phyloP scores from a whole-genome alignment of 2,113 vertebrate genomes.

The Dipodomys merriami region DNA sequence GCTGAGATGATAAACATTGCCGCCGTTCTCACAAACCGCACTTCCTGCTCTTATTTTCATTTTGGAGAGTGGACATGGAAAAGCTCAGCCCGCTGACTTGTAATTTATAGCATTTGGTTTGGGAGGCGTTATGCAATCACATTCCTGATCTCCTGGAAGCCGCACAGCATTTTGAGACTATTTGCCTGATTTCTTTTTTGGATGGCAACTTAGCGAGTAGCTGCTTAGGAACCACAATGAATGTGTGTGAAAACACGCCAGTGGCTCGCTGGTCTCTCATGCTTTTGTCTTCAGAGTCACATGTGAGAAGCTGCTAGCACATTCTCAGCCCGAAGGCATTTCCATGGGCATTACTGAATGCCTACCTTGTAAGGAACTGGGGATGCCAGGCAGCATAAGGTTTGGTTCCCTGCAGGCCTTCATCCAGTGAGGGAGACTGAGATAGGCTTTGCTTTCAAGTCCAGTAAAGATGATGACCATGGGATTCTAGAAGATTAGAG shows the following conservation, averaged over 20 bases:
- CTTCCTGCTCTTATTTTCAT: conserved; percentile 65
- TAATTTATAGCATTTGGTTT: conserved; percentile 43
- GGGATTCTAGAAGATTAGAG: background rate
- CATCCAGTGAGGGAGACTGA: fast-evolving
- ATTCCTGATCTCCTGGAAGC: conserved; percentile 55
- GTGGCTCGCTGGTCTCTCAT: background rate
- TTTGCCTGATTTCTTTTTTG: conserved; percentile 51
- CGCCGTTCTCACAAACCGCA: background rate
- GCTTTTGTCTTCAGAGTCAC: background rate
- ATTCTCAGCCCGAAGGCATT: background rate
- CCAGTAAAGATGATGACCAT: background rate
- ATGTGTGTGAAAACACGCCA: background rate
- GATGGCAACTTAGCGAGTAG: conserved; percentile 9
- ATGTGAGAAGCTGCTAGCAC: background rate
- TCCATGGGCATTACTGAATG: background rate
- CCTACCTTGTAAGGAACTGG: background rate
- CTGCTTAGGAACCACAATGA: background rate
- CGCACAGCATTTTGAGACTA: background rate
- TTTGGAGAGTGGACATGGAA: conserved; percentile 45
- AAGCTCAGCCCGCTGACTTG: conserved; percentile 18
- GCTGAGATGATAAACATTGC: conserved; percentile 11
- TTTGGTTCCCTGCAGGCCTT: background rate
- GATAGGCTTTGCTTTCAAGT: background rate
- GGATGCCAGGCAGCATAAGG: background rate
- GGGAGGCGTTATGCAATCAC: background rate